Evolutionary conservation across 2,888 invertebrate species (phyloP).

Genomic region (Leucania comma): DNA sequence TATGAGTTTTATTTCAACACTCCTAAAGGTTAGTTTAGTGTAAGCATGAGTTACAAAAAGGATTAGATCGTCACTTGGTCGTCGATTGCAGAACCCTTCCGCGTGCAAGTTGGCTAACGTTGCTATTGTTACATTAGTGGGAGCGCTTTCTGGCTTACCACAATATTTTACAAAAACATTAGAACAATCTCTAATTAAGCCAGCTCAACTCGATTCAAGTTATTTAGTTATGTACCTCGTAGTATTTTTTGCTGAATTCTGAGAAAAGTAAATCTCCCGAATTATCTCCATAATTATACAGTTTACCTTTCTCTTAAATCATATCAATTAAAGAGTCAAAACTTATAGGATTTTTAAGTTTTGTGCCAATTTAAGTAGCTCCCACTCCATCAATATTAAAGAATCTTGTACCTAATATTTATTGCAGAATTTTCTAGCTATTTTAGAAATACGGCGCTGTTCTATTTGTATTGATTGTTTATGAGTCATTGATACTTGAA

Average conservation of each 20-base stretch:
- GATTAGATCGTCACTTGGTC: constrained; percentile 58
- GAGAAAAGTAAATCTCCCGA: not conserved
- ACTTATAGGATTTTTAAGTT: not conserved
- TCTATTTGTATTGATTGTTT: too few relatives aligned
- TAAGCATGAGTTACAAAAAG: constrained; percentile 2
- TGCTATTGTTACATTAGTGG: constrained; percentile 17
- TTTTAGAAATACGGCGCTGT: not conserved
- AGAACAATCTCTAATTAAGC: too few relatives aligned
- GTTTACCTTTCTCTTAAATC: not conserved
- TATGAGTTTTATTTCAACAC: not conserved
- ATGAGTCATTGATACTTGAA: too few relatives aligned
- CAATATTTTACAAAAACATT: not conserved
- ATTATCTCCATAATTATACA: too few relatives aligned
- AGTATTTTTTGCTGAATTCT: too few relatives aligned
- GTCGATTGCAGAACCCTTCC: constrained; percentile 68
- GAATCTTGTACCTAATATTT: not conserved
- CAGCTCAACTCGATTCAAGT: not conserved
- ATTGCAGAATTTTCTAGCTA: not conserved
- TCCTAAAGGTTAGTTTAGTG: not conserved
- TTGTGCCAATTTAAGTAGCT: not conserved
- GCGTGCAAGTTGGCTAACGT: constrained; percentile 36
- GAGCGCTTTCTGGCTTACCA: not conserved
- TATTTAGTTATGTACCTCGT: not conserved
- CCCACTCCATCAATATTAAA: not conserved
- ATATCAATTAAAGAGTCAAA: not conserved